Percentiles rank a stretch among this genome's conserved stretches.
phyloP scores from a whole-genome alignment of 1,140 invertebrate genomes.

The Lepidurus apus region DNA sequence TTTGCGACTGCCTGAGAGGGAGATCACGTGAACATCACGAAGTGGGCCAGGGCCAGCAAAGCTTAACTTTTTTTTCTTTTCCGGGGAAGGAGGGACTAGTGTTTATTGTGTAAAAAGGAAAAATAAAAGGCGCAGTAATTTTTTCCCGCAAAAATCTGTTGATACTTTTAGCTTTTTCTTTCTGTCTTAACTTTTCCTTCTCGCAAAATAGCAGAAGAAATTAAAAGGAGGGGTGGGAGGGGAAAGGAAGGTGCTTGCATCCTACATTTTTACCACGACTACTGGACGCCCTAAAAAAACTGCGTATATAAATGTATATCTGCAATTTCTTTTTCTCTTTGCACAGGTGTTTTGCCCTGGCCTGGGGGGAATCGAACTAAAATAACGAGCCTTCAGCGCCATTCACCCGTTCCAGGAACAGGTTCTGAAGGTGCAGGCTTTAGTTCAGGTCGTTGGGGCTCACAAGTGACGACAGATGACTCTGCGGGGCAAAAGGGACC shows the following conservation, averaged over 20 bases:
- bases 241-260: background rate
- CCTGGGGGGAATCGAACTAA: background rate
- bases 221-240: background rate
- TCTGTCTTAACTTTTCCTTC: background rate
- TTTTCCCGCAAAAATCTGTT: background rate
- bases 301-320: conserved; percentile 1
- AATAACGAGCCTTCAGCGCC: background rate
- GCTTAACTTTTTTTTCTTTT: background rate
- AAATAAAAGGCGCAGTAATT: background rate
- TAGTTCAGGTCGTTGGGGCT: conserved; percentile 12
- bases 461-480: conserved; percentile 4
- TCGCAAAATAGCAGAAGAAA: background rate
- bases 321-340: background rate
- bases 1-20: conserved; percentile 32
- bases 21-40: conserved; percentile 18
- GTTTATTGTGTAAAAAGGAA: background rate
- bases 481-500: background rate
- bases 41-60: conserved; percentile 4
- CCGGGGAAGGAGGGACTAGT: background rate
- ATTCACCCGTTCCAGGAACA: background rate
- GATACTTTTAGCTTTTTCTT: background rate
- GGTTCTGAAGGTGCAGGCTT: conserved; percentile 3
- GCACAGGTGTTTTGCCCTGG: background rate
- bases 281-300: background rate
- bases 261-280: conserved; percentile 14